Percentiles rank a stretch among this genome's conserved stretches.
These are phyloP conservation scores for Ondatra zibethicus DNA, from an alignment of 2,113 vertebrate genomes.

Conservation along the genomic window DNA sequence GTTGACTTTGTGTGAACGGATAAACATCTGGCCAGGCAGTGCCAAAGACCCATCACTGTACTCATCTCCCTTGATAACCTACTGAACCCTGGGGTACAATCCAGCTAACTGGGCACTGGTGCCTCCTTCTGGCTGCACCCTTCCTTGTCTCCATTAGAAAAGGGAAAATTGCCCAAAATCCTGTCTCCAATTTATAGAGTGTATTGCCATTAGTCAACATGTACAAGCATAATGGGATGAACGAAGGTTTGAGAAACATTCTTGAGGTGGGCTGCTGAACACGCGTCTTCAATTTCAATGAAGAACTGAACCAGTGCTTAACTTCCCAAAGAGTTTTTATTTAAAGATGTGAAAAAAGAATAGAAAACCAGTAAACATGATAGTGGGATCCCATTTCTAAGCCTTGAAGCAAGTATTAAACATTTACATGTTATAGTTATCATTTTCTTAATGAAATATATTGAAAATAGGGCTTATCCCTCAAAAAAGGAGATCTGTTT, in stretches of 20 bases:
- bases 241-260: not conserved
- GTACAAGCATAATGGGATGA: not conserved
- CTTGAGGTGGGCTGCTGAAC: not conserved
- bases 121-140: slow-evolving; percentile 22
- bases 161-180: slow-evolving; percentile 6
- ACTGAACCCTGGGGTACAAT: slow-evolving; percentile 4
- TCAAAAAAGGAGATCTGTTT: not conserved
- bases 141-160: slow-evolving; percentile 52
- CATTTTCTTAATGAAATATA: not conserved
- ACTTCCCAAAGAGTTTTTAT: not conserved
- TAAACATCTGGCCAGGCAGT: slow-evolving; percentile 10
- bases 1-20: slow-evolving; percentile 44
- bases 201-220: slow-evolving; percentile 5
- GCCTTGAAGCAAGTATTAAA: not conserved
- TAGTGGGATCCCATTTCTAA: not conserved
- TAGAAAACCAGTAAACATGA: not conserved
- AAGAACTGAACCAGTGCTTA: not conserved
- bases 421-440: not conserved
- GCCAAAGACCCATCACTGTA: slow-evolving; percentile 37
- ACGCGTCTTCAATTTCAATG: not conserved
- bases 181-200: slow-evolving; percentile 43
- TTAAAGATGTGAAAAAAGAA: not conserved
- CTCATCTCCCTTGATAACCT: slow-evolving; percentile 38
- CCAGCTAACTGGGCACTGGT: not conserved
- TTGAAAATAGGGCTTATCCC: not conserved